A percentile compares a stretch with the other conserved stretches of the same genome.
These are phyloP conservation scores for Callosobruchus maculatus DNA, from an alignment of 2,888 invertebrate species.

Conservation along the genomic window DNA sequence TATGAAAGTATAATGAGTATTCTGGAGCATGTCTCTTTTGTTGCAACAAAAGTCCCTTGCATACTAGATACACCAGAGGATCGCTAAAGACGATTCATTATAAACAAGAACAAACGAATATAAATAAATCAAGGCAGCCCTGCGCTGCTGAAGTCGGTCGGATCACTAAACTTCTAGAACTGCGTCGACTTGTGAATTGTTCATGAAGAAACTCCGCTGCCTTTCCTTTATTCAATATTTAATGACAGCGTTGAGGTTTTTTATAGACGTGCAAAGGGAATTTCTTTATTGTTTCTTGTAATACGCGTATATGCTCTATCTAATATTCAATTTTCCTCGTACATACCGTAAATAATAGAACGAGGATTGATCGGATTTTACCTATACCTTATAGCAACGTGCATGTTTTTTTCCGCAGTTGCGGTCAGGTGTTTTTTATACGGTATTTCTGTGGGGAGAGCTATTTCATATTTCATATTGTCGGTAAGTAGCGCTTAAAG, in stretches of 20 bases:
- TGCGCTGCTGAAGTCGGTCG: neutral
- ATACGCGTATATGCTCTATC: neutral
- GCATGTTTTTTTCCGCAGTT: neutral
- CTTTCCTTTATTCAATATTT: neutral
- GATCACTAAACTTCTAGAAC: neutral
- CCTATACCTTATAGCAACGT: neutral
- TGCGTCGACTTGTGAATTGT: neutral
- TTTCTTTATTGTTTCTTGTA: neutral
- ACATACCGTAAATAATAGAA: neutral
- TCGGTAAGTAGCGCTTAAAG: no score
- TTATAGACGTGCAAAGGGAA: neutral
- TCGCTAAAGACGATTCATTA: neutral
- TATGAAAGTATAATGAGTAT: neutral
- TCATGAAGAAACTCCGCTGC: neutral
- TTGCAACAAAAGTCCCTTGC: neutral
- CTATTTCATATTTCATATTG: neutral
- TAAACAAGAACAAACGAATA: neutral
- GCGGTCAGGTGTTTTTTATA: neutral
- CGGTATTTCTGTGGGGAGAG: neutral
- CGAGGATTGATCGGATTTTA: neutral
- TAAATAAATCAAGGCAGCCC: neutral
- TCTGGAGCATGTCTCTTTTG: neutral
- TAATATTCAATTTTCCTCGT: neutral
- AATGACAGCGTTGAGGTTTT: neutral
- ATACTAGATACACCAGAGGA: neutral